Base-by-base conservation (phyloP, 2,888 invertebrate species). In the Stegophylla sp. region DNA sequence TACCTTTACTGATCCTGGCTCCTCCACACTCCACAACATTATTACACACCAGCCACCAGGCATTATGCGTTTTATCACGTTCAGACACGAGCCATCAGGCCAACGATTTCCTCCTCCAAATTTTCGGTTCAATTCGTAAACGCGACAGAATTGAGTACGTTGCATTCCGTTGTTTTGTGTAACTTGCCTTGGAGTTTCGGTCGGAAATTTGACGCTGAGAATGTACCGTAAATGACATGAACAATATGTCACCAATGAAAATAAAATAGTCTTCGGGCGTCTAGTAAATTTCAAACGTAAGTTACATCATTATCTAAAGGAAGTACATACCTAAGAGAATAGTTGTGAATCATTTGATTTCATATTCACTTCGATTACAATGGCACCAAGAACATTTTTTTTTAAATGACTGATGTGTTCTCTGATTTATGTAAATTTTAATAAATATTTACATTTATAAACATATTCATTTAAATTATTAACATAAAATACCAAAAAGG, bases 21-120 rank as follows among this genome's bases (percentile, higher is more conserved):
- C 34, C 34, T 34, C 34, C 7, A 34, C 34, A 34, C 34, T 34
- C 34, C 3, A 3, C 7, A 34, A 34, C 34, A 34, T 7, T 10
- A 45, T 13, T 45, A 45, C 45, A 2, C 45, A n/a, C n/a, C 3
- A 34, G 34, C 34, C 4, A 34, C 7, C 7, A 34, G 34, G 4
- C 53, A 34, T 23, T 5, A 41, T 59, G 15, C 5, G 59, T 2
- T 74, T 74, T 63, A 74, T 74, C 74, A 63, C 61, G 43, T 74
- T 34, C 28, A 23, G 5, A 17, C 26, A 20, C 56, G 28, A 63
- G n/a, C 4, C 51, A 34, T 28, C 2, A 75, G 13, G 51, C n/a
- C 28, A 3, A 75, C n/a, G 51, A 34, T 51, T 61, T 20, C 75
- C 20, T 64, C 64, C 34, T 15, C 75, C 20, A 28, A 17, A 51